Evolutionary conservation across 2,113 vertebrate species (phyloP).

Genomic region (Mellivora capensis): DNA sequence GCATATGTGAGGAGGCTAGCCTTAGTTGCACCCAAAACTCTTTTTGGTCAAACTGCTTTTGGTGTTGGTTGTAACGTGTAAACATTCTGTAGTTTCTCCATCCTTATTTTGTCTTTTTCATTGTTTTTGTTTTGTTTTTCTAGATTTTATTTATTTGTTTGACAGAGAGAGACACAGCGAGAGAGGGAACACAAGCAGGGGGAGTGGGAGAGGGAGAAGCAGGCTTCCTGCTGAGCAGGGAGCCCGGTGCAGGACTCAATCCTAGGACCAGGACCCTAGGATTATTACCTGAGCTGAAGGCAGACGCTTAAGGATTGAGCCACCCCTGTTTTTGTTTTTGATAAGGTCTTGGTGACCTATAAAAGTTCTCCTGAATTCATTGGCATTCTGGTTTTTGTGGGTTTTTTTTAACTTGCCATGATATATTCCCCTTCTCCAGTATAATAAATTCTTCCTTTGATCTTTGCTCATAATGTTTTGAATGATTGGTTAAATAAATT

Average conservation of each 20-base stretch:
- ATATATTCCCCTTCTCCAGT: neutral
- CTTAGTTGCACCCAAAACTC: neutral
- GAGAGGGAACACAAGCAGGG: too few relatives aligned
- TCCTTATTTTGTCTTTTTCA: neutral
- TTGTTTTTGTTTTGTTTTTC: neutral
- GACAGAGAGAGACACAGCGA: too few relatives aligned
- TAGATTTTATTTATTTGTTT: too few relatives aligned
- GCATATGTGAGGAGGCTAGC: neutral
- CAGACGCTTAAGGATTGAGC: too few relatives aligned
- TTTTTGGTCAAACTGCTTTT: neutral
- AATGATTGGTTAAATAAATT: neutral
- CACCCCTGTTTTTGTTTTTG: neutral
- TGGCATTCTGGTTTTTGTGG: neutral
- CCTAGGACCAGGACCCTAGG: too few relatives aligned
- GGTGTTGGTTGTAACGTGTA: neutral
- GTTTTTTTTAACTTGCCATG: neutral
- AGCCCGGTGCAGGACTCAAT: too few relatives aligned
- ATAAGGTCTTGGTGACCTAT: neutral
- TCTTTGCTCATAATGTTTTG: neutral
- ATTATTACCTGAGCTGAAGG: too few relatives aligned
- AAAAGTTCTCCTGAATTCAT: neutral
- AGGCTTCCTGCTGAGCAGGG: too few relatives aligned
- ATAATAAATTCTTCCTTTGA: neutral
- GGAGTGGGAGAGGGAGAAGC: too few relatives aligned
- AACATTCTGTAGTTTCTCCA: neutral